Percentiles rank a stretch among this genome's conserved stretches.
These are phyloP conservation scores for Caracal caracal DNA, from an alignment of 2,113 vertebrate genomes.

Conservation along the genomic window DNA sequence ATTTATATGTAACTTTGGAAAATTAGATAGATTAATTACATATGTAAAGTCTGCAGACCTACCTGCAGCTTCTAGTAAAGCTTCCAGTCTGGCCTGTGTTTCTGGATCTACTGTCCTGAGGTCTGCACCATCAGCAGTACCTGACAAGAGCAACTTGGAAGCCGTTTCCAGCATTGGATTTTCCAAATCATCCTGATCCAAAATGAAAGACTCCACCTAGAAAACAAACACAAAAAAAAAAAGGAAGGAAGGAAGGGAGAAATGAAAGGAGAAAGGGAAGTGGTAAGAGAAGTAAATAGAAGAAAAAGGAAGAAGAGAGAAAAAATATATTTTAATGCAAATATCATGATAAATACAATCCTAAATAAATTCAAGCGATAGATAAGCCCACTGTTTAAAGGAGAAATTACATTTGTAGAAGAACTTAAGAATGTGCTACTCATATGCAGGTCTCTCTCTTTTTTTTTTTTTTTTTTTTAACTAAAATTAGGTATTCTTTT, in stretches of 20 bases:
- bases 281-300: background rate
- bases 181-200: conserved; percentile 99
- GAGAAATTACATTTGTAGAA: background rate
- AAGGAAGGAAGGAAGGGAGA: background rate
- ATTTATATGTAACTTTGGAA: background rate
- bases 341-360: conserved; percentile 18
- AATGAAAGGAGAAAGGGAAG: background rate
- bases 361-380: background rate
- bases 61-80: conserved; percentile 98
- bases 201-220: conserved; percentile 98
- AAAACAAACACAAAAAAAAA: conserved; percentile 24
- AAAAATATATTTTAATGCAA: conserved; percentile 58
- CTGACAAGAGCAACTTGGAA: conserved; percentile 97
- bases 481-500: conserved; percentile 8
- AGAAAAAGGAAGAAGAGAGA: conserved; percentile 1
- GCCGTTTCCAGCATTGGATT: conserved; percentile 99
- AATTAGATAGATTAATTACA: background rate
- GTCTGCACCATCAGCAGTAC: conserved; percentile 96
- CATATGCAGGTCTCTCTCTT: background rate
- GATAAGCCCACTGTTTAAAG: background rate
- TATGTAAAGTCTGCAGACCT: conserved; percentile 61
- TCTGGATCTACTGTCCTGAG: conserved; percentile 98
- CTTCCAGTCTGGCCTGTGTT: conserved; percentile 98
- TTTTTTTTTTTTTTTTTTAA: conserved; percentile 30
- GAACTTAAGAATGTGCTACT: conserved; percentile 6